Evolutionary conservation across 2,888 invertebrate genomes (phyloP), one percentile per base, ranked within the genome.

Genomic region (Quadriops clusia): DNA sequence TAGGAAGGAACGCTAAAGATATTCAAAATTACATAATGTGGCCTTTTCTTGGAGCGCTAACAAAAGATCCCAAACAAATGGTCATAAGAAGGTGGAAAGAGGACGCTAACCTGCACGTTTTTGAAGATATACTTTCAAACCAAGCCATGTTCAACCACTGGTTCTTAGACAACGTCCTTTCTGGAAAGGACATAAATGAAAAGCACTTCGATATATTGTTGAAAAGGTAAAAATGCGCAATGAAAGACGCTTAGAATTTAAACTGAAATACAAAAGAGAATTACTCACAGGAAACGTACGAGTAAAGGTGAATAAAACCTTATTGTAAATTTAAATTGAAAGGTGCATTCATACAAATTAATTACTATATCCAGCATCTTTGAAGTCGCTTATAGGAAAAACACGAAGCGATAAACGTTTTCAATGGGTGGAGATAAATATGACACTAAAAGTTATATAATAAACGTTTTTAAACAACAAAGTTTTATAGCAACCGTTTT

Each of bases 1-100:
- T 52, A 11, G 37, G 39, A 2, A 18, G 32, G 5, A 33, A 41
- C 5, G 36, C 44, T 2, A 33, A 33, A 4, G 39, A 45, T 6
- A 41, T 53, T 2, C 50, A 55, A 35, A 44, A 40, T 17, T 56
- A 50, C 34, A 51, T 58, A 16, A 54, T 57, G 48, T 58, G 58
- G 58, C 58, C 58, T 1, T 58, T 52, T 37, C 38, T 58, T 27
- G 46, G 50, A 2, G 40, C 47, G 14, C 33, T 42, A 22, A 58
- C 55, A 13, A 47, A 33, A 17, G 54, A 56, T 38, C 54, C 56
- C 1, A 47, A 46, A 23, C 50, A 53, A 15, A 40, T 48, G 20
- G 42, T 41, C 5, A 49, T 54, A 7, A 44, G 40, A 35, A 34
- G 58, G 28, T 58, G 58, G 58, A 47, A 46, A 21, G 54, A 54